Conservation (phyloP, 2,113 vertebrate species). For the Anarrhichthys ocellatus region DNA sequence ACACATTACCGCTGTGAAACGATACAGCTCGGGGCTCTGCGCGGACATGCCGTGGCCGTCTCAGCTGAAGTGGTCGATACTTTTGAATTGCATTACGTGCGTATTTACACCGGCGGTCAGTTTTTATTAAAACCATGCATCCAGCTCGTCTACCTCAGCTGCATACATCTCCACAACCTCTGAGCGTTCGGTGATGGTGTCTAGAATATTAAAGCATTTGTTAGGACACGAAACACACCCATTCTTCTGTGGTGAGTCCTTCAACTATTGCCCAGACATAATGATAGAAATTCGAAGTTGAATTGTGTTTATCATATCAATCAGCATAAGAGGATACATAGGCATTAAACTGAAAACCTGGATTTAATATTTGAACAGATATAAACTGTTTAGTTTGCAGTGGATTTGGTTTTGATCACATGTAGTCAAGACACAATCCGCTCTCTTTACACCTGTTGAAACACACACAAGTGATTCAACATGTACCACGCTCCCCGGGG, state of each 20-base stretch:
- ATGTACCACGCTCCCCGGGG: background rate
- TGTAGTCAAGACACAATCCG: background rate
- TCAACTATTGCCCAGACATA: background rate
- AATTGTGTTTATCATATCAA: background rate
- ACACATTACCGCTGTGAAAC: constrained; percentile 34
- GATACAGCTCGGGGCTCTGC: constrained; percentile 10
- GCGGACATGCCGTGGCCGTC: constrained; percentile 47
- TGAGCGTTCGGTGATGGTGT: background rate
- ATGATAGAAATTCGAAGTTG: background rate
- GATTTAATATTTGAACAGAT: background rate
- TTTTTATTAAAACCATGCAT: constrained; percentile 30
- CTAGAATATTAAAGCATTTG: background rate
- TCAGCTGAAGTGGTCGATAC: constrained; percentile 35
- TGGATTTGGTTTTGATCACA: background rate
- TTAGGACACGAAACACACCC: background rate
- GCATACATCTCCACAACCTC: background rate
- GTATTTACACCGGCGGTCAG: constrained; percentile 19
- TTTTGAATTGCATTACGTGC: constrained; percentile 51
- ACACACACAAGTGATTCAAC: background rate
- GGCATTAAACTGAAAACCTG: constrained; percentile 1
- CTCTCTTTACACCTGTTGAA: background rate
- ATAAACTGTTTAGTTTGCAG: background rate
- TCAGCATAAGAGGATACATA: constrained; percentile 5
- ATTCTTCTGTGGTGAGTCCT: background rate
- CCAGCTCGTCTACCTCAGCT: constrained; percentile 15